Evolutionary conservation across 2,113 vertebrate species (phyloP).

Genomic region (Probosciger aterrimus): DNA sequence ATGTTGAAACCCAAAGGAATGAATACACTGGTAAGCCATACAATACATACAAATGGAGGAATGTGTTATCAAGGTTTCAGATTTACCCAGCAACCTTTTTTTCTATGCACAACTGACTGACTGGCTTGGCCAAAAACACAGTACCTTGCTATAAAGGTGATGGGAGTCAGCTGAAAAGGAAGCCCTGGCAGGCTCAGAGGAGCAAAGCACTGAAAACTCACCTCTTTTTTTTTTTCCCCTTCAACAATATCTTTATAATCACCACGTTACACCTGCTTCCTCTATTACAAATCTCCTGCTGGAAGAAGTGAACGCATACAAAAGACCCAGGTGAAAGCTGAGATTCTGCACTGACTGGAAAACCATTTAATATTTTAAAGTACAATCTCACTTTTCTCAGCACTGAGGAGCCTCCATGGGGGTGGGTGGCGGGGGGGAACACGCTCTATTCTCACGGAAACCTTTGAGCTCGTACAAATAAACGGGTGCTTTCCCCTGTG

Average conservation of each 20-base stretch:
- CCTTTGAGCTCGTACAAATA: not conserved
- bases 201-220: conserved; percentile 28
- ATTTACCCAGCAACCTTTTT: conserved; percentile 24
- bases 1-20: conserved; percentile 71
- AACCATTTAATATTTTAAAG: conserved; percentile 48
- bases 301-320: conserved; percentile 24
- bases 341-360: conserved; percentile 27
- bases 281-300: conserved; percentile 72
- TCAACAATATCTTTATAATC: conserved; percentile 60
- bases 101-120: conserved; percentile 1
- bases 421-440: not conserved
- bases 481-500: not conserved
- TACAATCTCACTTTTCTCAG: conserved; percentile 24
- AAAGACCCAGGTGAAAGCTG: conserved; percentile 6
- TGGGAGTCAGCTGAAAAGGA: conserved; percentile 22
- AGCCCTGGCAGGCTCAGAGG: conserved; percentile 30
- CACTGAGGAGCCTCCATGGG: not conserved
- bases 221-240: not conserved
- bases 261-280: conserved; percentile 71
- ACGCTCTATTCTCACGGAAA: not conserved
- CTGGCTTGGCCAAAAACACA: conserved; percentile 19
- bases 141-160: conserved; percentile 34
- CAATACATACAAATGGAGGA: conserved; percentile 35
- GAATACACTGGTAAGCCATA: conserved; percentile 38
- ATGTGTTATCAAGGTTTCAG: conserved; percentile 44